These are phyloP conservation scores for Catocala fraxini DNA, from an alignment of 2,888 invertebrate genomes.

Conservation along the genomic window DNA sequence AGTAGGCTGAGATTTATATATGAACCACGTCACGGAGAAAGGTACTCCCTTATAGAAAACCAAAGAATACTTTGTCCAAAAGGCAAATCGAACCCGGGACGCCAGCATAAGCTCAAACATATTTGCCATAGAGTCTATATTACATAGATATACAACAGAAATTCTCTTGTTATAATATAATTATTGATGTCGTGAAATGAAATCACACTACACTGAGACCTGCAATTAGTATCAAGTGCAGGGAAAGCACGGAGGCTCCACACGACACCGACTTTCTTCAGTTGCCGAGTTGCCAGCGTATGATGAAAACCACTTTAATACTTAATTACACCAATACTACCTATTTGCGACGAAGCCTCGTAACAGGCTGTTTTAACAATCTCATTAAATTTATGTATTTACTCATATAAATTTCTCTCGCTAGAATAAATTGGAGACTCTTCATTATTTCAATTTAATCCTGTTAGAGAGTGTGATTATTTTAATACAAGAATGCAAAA, in stretches of 20 bases:
- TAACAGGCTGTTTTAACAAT: too few species aligned
- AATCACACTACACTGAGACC: slow-evolving; percentile 9
- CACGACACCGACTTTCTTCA: slow-evolving; percentile 30
- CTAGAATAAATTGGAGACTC: slow-evolving; percentile 3
- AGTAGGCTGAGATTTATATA: too few species aligned
- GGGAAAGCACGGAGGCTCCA: slow-evolving; percentile 35
- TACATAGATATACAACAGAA: too few species aligned
- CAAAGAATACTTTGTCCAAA: too few species aligned
- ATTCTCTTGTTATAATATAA: too few species aligned
- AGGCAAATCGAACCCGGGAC: too few species aligned
- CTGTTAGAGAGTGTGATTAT: slow-evolving; percentile 5
- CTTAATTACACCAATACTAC: slow-evolving; percentile 14
- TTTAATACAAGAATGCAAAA: slow-evolving; percentile 8
- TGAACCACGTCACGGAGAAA: too few species aligned
- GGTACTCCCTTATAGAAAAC: too few species aligned
- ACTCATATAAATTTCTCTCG: background rate
- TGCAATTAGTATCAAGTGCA: slow-evolving; percentile 22
- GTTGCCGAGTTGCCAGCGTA: slow-evolving; percentile 7
- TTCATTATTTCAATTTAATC: slow-evolving; percentile 13
- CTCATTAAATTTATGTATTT: background rate
- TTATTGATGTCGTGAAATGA: slow-evolving; percentile 17
- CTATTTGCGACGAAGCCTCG: background rate
- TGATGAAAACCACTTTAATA: slow-evolving; percentile 39
- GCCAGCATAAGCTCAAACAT: too few species aligned
- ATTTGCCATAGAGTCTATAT: too few species aligned